These are phyloP conservation scores for Andricus curvator DNA, from an alignment of 2,888 invertebrate species.

Conservation along the genomic window DNA sequence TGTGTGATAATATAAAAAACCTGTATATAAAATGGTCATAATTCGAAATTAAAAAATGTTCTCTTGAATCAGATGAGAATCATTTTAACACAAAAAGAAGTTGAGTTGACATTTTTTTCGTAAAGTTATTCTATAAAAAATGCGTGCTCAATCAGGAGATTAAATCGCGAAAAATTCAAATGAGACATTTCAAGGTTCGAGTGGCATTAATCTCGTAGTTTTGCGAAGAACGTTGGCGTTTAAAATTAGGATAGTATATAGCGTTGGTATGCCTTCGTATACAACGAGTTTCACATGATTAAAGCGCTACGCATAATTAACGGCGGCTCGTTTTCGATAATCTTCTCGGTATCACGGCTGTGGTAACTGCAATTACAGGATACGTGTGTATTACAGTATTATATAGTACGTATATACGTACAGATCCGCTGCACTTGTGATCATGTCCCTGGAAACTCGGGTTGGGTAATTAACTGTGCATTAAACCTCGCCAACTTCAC, in stretches of 20 bases:
- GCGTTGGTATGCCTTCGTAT: constrained; percentile 11
- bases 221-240: background rate
- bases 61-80: too few species aligned
- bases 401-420: background rate
- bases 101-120: background rate
- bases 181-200: constrained; percentile 2
- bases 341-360: constrained; percentile 49
- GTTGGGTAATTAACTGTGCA: constrained; percentile 2
- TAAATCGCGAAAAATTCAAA: constrained; percentile 38
- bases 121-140: background rate
- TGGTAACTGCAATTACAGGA: constrained; percentile 52
- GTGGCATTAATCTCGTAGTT: background rate
- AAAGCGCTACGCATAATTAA: constrained; percentile 57
- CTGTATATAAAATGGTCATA: too few species aligned
- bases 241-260: background rate
- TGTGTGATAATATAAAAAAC: too few species aligned
- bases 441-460: background rate
- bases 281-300: constrained; percentile 56
- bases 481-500: background rate
- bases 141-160: background rate
- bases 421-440: background rate
- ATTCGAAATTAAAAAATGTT: too few species aligned
- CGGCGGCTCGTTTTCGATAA: constrained; percentile 57
- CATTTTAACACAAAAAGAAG: background rate
- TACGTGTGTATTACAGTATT: background rate